Base-by-base conservation (phyloP, 2,113 vertebrate genomes). In the Sardina pilchardus region DNA sequence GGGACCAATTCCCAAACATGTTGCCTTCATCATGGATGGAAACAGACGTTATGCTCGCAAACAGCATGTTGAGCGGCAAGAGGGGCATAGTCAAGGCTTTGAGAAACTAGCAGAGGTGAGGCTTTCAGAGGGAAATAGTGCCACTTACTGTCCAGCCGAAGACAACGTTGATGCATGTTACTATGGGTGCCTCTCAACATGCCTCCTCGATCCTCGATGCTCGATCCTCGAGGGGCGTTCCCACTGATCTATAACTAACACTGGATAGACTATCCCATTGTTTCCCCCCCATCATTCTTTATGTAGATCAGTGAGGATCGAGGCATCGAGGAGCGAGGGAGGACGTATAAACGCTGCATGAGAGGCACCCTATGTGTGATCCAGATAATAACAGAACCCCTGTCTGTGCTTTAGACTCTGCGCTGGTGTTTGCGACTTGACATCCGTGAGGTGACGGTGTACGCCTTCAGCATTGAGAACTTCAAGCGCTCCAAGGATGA, bases 11-110 rank as follows among this genome's bases (percentile, higher is more conserved):
- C 98, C 98, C 78, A 98, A 96, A 91, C 98, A 99, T 26, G 94
- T 99, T 42, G 98, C 98, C 6, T 99, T 99, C 93, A 99, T 99
- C 93, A 99, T 99, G 98, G 98, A 99, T 39, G 98, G 98, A 10
- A 99, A 99, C 87, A 95, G 98, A 30, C 97, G 98, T 34, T 99
- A 97, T 24, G 98, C 98, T 12, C 96, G 93, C 3, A 99, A 98
- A 91, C 96, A 95, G 7, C 96, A 98, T 0, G 96, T 99, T 90
- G 95, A 97, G 83, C 95, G 96, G 0, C 96, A 98, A 87, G 95
- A 99, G 90, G 98, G 98, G 0, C 98, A 99, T 81, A 96, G 95
- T 0, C 96, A 99, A 83, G 98, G 98, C 83, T 99, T 99, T 87
- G 96, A 99, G 89, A 99, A 99, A 87, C 93, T 99, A 88, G 97